phyloP scores from a whole-genome alignment of 2,888 invertebrate genomes.

The Isoperla grammatica region DNA sequence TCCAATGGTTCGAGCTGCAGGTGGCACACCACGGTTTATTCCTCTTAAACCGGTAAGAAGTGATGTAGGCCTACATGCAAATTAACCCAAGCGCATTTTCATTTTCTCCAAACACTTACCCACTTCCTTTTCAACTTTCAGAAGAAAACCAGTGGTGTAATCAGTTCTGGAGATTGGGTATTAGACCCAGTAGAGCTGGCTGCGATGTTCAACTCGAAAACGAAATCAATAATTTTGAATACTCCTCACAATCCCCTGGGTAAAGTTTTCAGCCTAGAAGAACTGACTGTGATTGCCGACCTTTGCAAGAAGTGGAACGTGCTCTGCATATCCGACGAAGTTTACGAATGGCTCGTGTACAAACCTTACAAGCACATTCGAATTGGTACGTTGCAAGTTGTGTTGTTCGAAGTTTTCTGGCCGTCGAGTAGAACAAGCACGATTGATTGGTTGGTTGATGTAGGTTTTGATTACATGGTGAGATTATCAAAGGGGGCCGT shows the following conservation, averaged over 20 bases:
- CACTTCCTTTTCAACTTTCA: too few relatives aligned
- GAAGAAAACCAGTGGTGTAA: constrained; percentile 47
- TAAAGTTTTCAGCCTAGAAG: constrained; percentile 71
- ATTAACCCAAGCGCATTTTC: too few relatives aligned
- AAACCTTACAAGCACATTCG: constrained; percentile 77
- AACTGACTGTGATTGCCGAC: constrained; percentile 72
- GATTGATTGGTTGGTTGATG: too few relatives aligned
- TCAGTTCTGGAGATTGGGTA: constrained; percentile 81
- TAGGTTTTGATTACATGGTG: too few relatives aligned
- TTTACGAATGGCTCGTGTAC: constrained; percentile 96
- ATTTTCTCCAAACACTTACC: too few relatives aligned
- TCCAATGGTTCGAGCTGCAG: constrained; percentile 85
- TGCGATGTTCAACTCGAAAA: constrained; percentile 74
- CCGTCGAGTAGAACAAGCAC: too few relatives aligned
- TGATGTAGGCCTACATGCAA: too few relatives aligned
- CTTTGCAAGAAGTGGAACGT: constrained; percentile 90
- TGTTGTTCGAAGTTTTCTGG: too few relatives aligned
- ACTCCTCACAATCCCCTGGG: constrained; percentile 98
- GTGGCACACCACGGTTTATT: constrained; percentile 81
- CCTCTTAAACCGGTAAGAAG: constrained; percentile 71
- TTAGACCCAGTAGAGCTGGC: constrained; percentile 77
- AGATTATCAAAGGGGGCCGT: too few relatives aligned
- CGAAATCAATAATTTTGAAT: constrained; percentile 93
- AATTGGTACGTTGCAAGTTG: constrained; percentile 60
- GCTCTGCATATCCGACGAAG: constrained; percentile 91